A percentile compares a stretch with the other conserved stretches of the same genome.
Conservation (phyloP, 2,888 invertebrate genomes). For the Agrilus biguttatus region DNA sequence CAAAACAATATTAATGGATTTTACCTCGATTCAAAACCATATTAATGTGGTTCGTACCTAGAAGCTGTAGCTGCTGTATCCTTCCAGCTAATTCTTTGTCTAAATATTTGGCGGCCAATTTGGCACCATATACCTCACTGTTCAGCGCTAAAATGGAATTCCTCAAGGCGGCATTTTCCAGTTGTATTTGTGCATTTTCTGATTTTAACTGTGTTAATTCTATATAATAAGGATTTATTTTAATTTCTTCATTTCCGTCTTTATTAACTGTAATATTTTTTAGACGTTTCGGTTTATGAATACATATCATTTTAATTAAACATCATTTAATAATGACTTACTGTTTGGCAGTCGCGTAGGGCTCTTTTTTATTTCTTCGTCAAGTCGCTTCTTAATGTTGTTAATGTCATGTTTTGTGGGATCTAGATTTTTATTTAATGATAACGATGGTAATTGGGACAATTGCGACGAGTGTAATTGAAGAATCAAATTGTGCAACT, state of each 20-base stretch:
- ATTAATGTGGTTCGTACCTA: constrained; percentile 32
- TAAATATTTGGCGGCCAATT: constrained; percentile 71
- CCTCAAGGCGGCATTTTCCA: constrained; percentile 55
- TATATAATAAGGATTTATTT: constrained; percentile 27
- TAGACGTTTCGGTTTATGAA: not conserved
- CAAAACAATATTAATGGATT: no score
- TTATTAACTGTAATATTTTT: constrained; percentile 13
- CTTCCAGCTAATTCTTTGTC: constrained; percentile 72
- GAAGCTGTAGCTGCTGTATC: constrained; percentile 73
- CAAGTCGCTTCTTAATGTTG: constrained; percentile 30
- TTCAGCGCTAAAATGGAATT: constrained; percentile 60
- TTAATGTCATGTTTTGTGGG: constrained; percentile 27
- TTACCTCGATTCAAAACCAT: not conserved
- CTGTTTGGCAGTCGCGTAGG: constrained; percentile 24
- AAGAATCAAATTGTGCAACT: constrained; percentile 44
- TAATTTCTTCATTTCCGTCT: constrained; percentile 21
- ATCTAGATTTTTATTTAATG: constrained; percentile 25
- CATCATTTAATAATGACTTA: constrained; percentile 7
- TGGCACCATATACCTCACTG: constrained; percentile 71
- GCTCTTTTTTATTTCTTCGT: constrained; percentile 29
- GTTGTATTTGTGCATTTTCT: constrained; percentile 44
- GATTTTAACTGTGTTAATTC: constrained; percentile 33
- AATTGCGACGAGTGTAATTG: constrained; percentile 46
- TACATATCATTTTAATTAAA: not conserved
- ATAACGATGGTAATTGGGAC: constrained; percentile 33